Percentiles rank a stretch among this genome's conserved stretches.
Evolutionary conservation across 1,140 invertebrate species (phyloP).

Genomic region (Zaprionus africanus): DNA sequence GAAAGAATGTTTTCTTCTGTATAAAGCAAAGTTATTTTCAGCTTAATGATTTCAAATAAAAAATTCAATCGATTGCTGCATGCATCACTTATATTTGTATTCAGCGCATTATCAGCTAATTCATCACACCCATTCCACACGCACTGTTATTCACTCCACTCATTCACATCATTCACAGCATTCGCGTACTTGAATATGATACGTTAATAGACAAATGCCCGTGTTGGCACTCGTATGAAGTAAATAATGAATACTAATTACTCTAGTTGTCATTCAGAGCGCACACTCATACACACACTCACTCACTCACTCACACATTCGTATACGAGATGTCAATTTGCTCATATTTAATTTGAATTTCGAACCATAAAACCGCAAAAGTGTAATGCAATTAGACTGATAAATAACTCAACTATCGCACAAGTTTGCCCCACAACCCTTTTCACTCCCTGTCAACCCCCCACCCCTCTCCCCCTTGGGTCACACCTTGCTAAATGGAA

Average conservation of each 20-base stretch:
- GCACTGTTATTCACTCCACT: not conserved
- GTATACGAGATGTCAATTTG: conserved; percentile 9
- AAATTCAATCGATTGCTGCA: not conserved
- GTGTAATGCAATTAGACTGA: conserved; percentile 52
- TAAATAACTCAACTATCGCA: conserved; percentile 35
- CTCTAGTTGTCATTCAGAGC: conserved; percentile 20
- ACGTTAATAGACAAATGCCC: conserved; percentile 14
- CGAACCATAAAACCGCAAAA: conserved; percentile 45
- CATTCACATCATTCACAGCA: not conserved
- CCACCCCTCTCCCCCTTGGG: not conserved
- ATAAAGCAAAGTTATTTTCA: no score
- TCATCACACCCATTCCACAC: not conserved
- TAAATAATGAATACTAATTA: conserved; percentile 26
- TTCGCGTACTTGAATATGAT: not conserved
- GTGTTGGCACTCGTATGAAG: not conserved
- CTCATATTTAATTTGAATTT: conserved; percentile 49
- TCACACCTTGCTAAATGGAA: conserved; percentile 25
- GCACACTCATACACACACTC: not conserved
- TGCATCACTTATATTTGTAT: no score
- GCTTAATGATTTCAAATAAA: no score
- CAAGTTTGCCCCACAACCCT: conserved; percentile 4
- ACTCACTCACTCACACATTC: not conserved
- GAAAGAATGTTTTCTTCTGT: no score
- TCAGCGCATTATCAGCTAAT: not conserved
- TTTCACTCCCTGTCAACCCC: not conserved